Percentiles rank a stretch among this genome's conserved stretches.
These are phyloP conservation scores for Aspiorhynchus laticeps DNA, from an alignment of 2,113 vertebrate species.

Conservation along the genomic window DNA sequence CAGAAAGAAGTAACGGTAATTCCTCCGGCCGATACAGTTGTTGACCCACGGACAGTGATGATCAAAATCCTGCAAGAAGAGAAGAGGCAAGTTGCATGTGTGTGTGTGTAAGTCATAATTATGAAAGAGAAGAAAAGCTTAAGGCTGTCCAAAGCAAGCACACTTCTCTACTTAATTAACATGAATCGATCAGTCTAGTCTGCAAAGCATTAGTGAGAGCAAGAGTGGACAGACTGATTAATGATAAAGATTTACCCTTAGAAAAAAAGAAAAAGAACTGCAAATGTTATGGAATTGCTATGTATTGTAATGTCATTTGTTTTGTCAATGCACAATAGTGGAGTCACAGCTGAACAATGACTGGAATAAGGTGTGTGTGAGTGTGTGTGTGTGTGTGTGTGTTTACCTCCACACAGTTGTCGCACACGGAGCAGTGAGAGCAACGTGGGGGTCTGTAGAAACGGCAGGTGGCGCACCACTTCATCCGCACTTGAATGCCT, in stretches of 20 bases:
- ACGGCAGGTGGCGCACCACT: constrained; percentile 97
- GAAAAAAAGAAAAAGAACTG: background rate
- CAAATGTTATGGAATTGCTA: background rate
- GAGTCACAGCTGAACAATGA: background rate
- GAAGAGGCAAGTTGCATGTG: background rate
- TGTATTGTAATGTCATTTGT: background rate
- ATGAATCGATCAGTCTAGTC: background rate
- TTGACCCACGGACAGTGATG: constrained; percentile 99
- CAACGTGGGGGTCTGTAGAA: constrained; percentile 96
- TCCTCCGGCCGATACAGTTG: constrained; percentile 95
- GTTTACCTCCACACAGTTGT: constrained; percentile 96
- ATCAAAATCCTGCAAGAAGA: constrained; percentile 86
- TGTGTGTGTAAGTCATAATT: background rate
- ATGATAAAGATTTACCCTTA: background rate
- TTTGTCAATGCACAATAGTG: background rate
- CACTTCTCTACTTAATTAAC: constrained; percentile 32
- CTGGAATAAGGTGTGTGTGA: background rate
- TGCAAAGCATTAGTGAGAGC: background rate
- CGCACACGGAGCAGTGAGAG: constrained; percentile 97
- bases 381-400: background rate
- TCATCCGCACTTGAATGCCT: constrained; percentile 97
- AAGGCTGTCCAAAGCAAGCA: constrained; percentile 19
- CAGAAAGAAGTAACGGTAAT: constrained; percentile 98
- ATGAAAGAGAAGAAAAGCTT: background rate
- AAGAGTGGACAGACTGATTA: background rate